phyloP scores from a whole-genome alignment of 2,113 vertebrate genomes.

The Sialia sialis region DNA sequence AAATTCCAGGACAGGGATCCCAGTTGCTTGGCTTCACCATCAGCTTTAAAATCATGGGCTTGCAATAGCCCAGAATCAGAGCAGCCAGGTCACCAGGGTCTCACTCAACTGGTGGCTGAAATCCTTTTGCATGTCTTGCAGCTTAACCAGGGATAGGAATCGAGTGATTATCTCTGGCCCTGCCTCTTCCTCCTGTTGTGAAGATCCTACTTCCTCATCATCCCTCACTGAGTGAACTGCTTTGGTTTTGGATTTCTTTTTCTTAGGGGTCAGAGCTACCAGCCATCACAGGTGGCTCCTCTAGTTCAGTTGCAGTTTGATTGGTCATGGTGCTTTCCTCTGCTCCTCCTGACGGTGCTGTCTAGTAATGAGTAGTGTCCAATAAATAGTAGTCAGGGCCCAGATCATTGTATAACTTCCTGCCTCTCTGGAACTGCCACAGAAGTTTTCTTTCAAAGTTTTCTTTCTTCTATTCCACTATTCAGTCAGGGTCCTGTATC shows the following conservation, averaged over 20 bases:
- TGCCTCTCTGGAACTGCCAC: not conserved
- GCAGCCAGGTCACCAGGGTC: not conserved
- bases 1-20: not conserved
- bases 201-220: accelerated
- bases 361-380: not conserved
- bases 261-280: not conserved
- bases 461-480: too few species aligned
- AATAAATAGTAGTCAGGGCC: not conserved
- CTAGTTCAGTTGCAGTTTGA: not conserved
- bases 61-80: accelerated
- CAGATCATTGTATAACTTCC: not conserved
- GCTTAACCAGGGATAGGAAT: not conserved
- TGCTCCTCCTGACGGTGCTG: not conserved
- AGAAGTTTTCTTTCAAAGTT: not conserved
- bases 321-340: not conserved
- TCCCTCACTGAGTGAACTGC: not conserved
- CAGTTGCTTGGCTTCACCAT: not conserved
- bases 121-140: not conserved
- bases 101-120: not conserved
- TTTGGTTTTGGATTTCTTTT: not conserved
- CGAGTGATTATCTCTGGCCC: accelerated
- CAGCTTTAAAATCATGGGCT: not conserved
- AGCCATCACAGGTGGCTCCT: not conserved
- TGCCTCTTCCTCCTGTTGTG: not conserved
- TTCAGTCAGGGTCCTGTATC: not conserved